These are phyloP conservation scores for Pararge aegeria DNA, from an alignment of 1,140 invertebrate species.

Conservation along the genomic window DNA sequence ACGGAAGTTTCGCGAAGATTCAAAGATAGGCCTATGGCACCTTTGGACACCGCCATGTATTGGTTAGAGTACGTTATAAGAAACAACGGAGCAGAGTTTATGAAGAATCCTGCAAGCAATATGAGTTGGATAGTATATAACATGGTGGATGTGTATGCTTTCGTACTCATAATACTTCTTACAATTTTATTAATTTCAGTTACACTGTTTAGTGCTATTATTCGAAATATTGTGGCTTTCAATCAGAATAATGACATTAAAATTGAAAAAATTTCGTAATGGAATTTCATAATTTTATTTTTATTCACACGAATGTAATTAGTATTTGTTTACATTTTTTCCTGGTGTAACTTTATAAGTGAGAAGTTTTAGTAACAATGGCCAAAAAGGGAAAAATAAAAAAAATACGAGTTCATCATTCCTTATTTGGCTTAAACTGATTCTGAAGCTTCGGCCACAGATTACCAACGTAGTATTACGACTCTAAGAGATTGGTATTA, in stretches of 20 bases:
- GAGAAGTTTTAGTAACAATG: no score
- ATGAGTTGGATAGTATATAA: constrained; percentile 82
- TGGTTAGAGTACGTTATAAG: constrained; percentile 83
- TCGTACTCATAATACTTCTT: constrained; percentile 17
- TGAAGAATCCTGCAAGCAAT: constrained; percentile 80
- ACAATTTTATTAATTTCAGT: constrained; percentile 1
- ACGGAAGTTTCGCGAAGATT: constrained; percentile 72
- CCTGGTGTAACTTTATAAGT: no score
- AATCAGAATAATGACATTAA: background rate
- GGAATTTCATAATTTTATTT: background rate
- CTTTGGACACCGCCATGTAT: constrained; percentile 81
- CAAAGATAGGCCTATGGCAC: constrained; percentile 77
- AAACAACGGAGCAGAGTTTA: constrained; percentile 77
- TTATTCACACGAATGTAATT: no score
- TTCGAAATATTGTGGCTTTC: background rate
- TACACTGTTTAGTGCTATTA: constrained; percentile 12
- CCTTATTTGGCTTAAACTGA: no score
- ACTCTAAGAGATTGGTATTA: no score
- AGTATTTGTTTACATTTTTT: no score
- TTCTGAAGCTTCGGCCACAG: no score
- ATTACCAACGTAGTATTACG: no score
- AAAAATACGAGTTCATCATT: no score
- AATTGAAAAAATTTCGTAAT: background rate
- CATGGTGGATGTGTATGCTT: constrained; percentile 80
- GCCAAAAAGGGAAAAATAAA: no score